Conservation (phyloP, 2,113 vertebrate species). For the Ceratotherium simum region DNA sequence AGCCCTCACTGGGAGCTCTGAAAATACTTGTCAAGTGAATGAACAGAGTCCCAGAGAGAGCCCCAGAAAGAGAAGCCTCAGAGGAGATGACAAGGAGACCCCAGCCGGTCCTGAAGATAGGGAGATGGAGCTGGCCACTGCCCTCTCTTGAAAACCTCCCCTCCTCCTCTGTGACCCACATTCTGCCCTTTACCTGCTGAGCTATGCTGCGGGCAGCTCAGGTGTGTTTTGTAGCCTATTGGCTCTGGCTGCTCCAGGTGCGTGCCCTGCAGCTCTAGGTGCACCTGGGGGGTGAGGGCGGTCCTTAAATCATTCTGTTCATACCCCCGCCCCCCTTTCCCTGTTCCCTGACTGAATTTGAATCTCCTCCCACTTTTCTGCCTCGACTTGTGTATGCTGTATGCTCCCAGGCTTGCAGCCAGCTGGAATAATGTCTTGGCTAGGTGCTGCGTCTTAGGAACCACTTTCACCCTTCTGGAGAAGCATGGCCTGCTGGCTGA, state of each 20-base stretch:
- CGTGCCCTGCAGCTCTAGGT: neutral
- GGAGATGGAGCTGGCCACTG: neutral
- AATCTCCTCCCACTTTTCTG: neutral
- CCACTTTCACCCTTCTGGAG: no score
- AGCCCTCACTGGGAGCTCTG: neutral
- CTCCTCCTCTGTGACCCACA: no score
- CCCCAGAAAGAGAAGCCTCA: neutral
- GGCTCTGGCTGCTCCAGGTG: neutral
- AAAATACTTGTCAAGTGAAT: neutral
- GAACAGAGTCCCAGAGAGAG: neutral
- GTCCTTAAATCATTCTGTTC: constrained; percentile 2
- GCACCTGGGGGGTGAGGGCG: neutral
- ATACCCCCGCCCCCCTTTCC: neutral
- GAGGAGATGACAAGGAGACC: neutral
- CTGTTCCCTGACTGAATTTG: neutral
- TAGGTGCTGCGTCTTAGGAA: neutral
- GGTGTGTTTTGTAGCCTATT: neutral
- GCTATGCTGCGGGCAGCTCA: neutral
- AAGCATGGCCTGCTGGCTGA: neutral
- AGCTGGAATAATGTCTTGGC: neutral
- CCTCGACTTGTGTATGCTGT: no score
- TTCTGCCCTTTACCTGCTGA: neutral
- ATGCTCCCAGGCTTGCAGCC: neutral
- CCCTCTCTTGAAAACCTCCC: neutral
- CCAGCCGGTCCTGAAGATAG: neutral